Percentiles rank a stretch among this genome's conserved stretches.
These are phyloP conservation scores for Toxotes lorentzi DNA, from an alignment of 2,797 vertebrate genomes.

Conservation along the genomic window DNA sequence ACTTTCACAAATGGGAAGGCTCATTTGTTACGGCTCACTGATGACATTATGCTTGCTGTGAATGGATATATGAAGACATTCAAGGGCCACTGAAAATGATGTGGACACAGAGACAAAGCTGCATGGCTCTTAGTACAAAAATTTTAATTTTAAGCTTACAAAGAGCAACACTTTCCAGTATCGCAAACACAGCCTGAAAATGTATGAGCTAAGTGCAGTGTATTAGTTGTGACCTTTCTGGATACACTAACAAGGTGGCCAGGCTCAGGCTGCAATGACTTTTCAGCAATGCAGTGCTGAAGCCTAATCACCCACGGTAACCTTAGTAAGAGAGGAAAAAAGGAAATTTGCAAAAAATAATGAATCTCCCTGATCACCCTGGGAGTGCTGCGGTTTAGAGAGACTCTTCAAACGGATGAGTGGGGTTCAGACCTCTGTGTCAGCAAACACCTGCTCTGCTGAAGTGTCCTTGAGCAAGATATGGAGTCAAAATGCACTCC, in stretches of 20 bases:
- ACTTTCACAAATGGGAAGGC: background rate
- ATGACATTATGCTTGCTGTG: background rate
- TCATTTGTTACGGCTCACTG: conserved; percentile 12
- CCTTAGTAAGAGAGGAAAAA: conserved; percentile 41
- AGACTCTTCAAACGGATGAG: conserved; percentile 54
- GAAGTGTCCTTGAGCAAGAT: conserved; percentile 66
- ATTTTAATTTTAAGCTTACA: background rate
- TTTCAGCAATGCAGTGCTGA: conserved; percentile 48
- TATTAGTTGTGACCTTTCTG: conserved; percentile 64
- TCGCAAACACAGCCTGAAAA: conserved; percentile 11
- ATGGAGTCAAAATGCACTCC: conserved; percentile 24
- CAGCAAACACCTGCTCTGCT: conserved; percentile 51
- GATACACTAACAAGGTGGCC: conserved; percentile 58
- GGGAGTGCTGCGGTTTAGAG: conserved; percentile 17
- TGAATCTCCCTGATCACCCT: conserved; percentile 40
- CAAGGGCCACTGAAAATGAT: background rate
- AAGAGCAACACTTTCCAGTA: conserved; percentile 3
- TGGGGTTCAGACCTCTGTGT: conserved; percentile 44
- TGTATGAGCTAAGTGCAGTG: conserved; percentile 34
- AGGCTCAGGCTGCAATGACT: conserved; percentile 45
- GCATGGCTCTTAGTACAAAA: background rate
- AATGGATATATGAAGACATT: conserved; percentile 1
- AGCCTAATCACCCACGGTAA: conserved; percentile 50
- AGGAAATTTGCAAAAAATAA: conserved; percentile 41
- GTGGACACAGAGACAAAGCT: background rate